These are phyloP conservation scores for Iguana delicatissima DNA, from an alignment of 2,797 vertebrate species.

Conservation along the genomic window DNA sequence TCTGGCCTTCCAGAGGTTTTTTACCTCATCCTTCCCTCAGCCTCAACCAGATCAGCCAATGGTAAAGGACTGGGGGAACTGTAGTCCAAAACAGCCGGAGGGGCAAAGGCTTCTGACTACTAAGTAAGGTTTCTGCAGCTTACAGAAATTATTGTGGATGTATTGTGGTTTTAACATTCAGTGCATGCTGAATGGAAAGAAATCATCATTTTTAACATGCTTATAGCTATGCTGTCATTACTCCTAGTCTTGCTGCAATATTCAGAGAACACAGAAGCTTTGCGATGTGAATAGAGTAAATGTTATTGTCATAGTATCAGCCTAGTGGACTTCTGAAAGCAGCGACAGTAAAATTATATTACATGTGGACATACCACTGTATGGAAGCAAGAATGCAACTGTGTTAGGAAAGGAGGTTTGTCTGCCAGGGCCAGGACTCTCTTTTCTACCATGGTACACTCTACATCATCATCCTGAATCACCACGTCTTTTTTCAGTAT, in stretches of 20 bases:
- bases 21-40: not conserved
- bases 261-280: not conserved
- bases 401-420: conserved; percentile 95
- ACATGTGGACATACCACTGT: conserved; percentile 87
- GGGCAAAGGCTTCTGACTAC: not conserved
- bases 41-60: not conserved
- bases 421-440: conserved; percentile 92
- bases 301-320: fast-evolving
- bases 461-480: conserved; percentile 98
- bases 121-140: not conserved
- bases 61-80: too few relatives aligned
- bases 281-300: not conserved
- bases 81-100: too few relatives aligned
- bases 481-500: conserved; percentile 99
- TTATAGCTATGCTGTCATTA: not conserved
- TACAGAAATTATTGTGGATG: not conserved
- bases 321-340: not conserved
- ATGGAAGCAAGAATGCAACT: conserved; percentile 98
- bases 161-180: not conserved
- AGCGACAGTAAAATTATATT: not conserved
- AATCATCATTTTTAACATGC: not conserved
- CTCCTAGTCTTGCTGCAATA: not conserved
- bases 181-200: not conserved
- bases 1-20: not conserved
- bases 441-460: conserved; percentile 99